A percentile compares a stretch with the other conserved stretches of the same genome.
Conservation (phyloP, 2,888 invertebrate genomes). For the Trisateles emortualis region DNA sequence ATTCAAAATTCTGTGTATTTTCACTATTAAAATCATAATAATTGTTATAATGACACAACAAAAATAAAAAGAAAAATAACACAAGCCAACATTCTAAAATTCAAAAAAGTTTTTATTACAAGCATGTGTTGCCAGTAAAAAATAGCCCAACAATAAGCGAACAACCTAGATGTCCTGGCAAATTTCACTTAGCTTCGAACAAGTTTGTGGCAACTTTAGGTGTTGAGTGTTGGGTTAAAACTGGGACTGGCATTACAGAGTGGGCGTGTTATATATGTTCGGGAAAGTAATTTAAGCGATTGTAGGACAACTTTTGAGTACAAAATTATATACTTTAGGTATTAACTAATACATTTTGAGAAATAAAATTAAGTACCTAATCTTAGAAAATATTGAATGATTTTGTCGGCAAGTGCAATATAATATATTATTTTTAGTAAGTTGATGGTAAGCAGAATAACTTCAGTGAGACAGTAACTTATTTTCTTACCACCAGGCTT, state of each 20-base stretch:
- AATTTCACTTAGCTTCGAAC: conserved; percentile 21
- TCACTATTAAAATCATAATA: no score
- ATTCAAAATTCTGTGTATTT: no score
- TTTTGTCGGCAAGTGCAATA: no score
- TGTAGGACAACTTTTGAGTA: conserved; percentile 44
- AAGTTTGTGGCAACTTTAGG: conserved; percentile 22
- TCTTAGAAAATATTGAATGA: no score
- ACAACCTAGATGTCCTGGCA: conserved; percentile 5
- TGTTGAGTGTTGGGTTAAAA: conserved; percentile 15
- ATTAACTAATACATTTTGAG: no score
- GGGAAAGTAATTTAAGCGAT: conserved; percentile 21
- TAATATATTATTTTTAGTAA: no score
- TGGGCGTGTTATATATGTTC: conserved; percentile 10
- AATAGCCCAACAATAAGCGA: conserved; percentile 9
- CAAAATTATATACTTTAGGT: no score
- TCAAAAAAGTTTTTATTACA: conserved; percentile 10
- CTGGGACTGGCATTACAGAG: conserved; percentile 15
- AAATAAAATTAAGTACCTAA: no score
- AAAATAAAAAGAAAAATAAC: neutral
- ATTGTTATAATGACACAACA: no score
- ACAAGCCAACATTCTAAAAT: conserved; percentile 1
- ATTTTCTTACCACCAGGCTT: no score
- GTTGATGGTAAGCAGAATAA: no score
- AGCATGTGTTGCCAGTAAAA: conserved; percentile 1
- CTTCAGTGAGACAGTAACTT: no score